These are phyloP conservation scores for Paratilapia polleni DNA, from an alignment of 2,113 vertebrate genomes.

Conservation along the genomic window DNA sequence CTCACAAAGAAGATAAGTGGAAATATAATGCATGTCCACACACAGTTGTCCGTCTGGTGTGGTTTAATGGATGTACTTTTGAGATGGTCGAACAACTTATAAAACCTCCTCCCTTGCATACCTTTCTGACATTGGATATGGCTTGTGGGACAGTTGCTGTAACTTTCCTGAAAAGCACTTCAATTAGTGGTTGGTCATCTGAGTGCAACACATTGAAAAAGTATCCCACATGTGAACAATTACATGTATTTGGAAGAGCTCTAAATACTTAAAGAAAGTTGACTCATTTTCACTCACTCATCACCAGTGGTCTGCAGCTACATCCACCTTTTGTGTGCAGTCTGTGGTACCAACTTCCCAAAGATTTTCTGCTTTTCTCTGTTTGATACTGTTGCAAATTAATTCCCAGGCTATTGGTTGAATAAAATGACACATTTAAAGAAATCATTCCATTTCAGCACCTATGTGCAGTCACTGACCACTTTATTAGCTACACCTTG, in stretches of 20 bases:
- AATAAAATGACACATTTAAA: too few species aligned
- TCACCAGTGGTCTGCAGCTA: too few species aligned
- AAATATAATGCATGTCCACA: background rate
- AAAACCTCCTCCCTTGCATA: background rate
- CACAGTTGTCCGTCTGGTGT: background rate
- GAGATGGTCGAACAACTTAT: background rate
- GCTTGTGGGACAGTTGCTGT: background rate
- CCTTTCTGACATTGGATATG: background rate
- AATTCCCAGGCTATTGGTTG: too few species aligned
- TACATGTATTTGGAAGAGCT: background rate
- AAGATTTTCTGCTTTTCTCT: too few species aligned
- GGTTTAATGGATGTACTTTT: background rate
- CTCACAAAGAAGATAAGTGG: background rate
- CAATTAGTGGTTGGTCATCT: background rate
- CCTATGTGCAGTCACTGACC: too few species aligned
- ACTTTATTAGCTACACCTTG: too few species aligned
- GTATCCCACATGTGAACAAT: background rate
- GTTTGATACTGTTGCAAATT: too few species aligned
- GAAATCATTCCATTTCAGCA: too few species aligned
- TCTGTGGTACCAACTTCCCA: too few species aligned
- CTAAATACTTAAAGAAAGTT: background rate
- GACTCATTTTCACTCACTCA: background rate
- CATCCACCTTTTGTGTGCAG: too few species aligned
- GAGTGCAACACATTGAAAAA: background rate
- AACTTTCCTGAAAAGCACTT: background rate